phyloP scores from a whole-genome alignment of 1,140 invertebrate genomes.

The Procambarus clarkii region DNA sequence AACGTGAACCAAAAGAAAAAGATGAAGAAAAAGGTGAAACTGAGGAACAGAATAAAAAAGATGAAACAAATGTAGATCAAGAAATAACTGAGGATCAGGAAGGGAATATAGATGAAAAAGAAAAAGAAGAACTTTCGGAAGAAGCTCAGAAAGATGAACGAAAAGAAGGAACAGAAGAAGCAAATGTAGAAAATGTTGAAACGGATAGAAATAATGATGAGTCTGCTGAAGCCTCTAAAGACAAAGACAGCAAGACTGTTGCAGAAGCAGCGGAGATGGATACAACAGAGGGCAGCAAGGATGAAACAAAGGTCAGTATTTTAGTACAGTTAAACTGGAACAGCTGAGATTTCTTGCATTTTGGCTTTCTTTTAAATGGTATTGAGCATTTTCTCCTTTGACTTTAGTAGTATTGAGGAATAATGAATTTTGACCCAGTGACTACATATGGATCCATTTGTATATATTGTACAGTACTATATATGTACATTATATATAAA shows the following conservation, averaged over 20 bases:
- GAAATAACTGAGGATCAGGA: slow-evolving; percentile 55
- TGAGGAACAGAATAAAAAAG: slow-evolving; percentile 73
- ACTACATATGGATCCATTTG: no score
- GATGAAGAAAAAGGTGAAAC: slow-evolving; percentile 67
- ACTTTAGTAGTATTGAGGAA: no score
- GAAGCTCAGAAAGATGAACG: slow-evolving; percentile 72
- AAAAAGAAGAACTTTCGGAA: slow-evolving; percentile 66
- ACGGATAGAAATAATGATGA: slow-evolving; percentile 74
- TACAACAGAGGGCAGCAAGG: slow-evolving; percentile 70
- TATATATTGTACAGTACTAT: no score
- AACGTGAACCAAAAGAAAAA: slow-evolving; percentile 61
- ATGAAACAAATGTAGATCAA: slow-evolving; percentile 73
- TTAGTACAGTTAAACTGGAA: neutral
- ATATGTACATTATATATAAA: no score
- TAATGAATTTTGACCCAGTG: no score
- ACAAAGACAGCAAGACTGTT: slow-evolving; percentile 52
- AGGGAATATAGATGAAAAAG: slow-evolving; percentile 73
- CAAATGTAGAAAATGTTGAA: slow-evolving; percentile 56
- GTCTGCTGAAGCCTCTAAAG: slow-evolving; percentile 66
- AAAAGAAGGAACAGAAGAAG: slow-evolving; percentile 70
- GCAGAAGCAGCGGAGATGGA: slow-evolving; percentile 71
- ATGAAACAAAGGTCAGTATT: slow-evolving; percentile 63
- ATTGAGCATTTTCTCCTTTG: no score
- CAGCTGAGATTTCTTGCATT: neutral
- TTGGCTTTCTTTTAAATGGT: neutral